Evolutionary conservation across 2,797 vertebrate genomes (phyloP).

Genomic region (Crypturellus tataupa): DNA sequence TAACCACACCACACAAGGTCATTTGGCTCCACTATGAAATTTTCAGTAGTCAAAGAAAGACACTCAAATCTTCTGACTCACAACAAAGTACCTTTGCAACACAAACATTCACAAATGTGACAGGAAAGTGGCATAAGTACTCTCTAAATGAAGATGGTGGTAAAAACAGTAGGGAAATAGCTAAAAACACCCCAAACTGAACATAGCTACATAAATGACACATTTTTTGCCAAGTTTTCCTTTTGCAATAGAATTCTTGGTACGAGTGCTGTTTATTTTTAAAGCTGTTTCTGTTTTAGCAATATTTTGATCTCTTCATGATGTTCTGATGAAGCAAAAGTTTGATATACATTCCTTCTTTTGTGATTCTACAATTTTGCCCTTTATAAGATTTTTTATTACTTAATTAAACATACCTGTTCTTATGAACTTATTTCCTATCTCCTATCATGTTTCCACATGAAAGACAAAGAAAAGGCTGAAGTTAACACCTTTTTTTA

Average conservation of each 20-base stretch:
- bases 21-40: background rate
- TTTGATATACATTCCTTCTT: background rate
- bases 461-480: background rate
- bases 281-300: background rate
- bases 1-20: background rate
- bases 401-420: background rate
- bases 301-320: background rate
- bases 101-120: background rate
- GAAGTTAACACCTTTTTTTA: constrained; percentile 14
- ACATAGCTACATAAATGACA: background rate
- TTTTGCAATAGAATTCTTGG: background rate
- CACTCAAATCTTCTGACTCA: background rate
- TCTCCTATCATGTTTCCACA: background rate
- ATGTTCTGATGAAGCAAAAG: background rate
- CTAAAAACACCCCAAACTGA: background rate
- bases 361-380: background rate
- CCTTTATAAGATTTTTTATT: background rate
- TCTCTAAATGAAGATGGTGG: background rate
- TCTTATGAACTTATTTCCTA: background rate
- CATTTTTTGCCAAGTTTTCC: background rate
- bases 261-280: background rate
- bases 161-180: fast-evolving
- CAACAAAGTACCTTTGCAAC: background rate
- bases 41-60: background rate
- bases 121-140: fast-evolving